These are phyloP conservation scores for Rhamphomyia laevipes DNA, from an alignment of 2,888 invertebrate genomes.

Conservation along the genomic window DNA sequence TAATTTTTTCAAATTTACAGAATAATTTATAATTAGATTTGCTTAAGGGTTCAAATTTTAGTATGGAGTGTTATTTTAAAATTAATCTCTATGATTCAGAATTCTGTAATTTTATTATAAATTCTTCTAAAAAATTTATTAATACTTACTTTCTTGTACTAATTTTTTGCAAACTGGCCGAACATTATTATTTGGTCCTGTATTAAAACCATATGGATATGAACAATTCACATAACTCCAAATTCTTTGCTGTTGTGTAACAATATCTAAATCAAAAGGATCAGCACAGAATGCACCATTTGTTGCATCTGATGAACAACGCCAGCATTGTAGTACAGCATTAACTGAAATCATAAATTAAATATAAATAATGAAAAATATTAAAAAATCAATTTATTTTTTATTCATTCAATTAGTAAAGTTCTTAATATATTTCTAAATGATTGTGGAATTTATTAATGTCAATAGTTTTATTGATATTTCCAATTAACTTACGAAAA, in stretches of 20 bases:
- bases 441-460: neutral
- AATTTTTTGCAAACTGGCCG: slow-evolving; percentile 63
- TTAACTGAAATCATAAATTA: slow-evolving; percentile 40
- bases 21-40: too few relatives aligned
- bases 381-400: neutral
- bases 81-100: slow-evolving; percentile 11
- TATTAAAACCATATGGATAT: slow-evolving; percentile 37
- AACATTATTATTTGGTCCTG: slow-evolving; percentile 30
- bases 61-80: neutral
- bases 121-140: slow-evolving; percentile 3
- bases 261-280: slow-evolving; percentile 48
- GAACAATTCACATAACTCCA: slow-evolving; percentile 40
- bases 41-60: neutral
- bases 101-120: slow-evolving; percentile 8
- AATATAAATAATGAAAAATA: slow-evolving; percentile 3
- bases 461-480: neutral
- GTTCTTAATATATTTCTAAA: too few relatives aligned
- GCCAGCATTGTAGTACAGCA: slow-evolving; percentile 59
- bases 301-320: slow-evolving; percentile 55
- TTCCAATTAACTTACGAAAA: neutral
- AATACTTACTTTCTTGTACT: slow-evolving; percentile 56
- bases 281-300: slow-evolving; percentile 58
- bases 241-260: slow-evolving; percentile 36
- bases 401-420: neutral
- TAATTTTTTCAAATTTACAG: too few relatives aligned